These are phyloP conservation scores for Drosophila pruinosa DNA, from an alignment of 1,140 invertebrate species.

Conservation along the genomic window DNA sequence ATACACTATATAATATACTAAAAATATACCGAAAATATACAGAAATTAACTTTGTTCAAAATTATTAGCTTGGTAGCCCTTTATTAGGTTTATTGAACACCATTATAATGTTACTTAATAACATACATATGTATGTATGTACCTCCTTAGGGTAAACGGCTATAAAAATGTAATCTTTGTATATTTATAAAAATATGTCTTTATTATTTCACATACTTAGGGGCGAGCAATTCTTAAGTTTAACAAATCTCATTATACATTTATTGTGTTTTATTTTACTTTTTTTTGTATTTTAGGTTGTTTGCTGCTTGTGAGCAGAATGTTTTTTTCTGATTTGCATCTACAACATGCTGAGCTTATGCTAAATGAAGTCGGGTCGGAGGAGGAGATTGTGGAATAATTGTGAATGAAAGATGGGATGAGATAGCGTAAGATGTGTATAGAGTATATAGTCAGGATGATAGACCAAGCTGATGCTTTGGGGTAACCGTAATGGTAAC, in stretches of 20 bases:
- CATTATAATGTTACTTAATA: too few relatives aligned
- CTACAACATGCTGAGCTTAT: constrained; percentile 48
- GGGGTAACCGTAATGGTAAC: background rate
- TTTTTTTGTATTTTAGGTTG: constrained; percentile 28
- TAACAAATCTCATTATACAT: constrained; percentile 22
- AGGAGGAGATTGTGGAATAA: constrained; percentile 9
- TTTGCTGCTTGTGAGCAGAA: constrained; percentile 21
- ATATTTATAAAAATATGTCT: constrained; percentile 39
- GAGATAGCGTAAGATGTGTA: constrained; percentile 42
- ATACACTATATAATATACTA: too few relatives aligned
- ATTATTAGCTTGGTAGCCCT: too few relatives aligned
- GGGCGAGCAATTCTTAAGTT: constrained; percentile 23
- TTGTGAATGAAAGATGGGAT: constrained; percentile 10
- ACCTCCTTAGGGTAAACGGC: too few relatives aligned
- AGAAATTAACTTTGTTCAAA: too few relatives aligned
- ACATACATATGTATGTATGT: too few relatives aligned
- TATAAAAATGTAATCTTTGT: background rate
- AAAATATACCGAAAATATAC: too few relatives aligned
- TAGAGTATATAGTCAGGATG: constrained; percentile 28
- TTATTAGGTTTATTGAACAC: too few relatives aligned
- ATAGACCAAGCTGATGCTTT: constrained; percentile 3
- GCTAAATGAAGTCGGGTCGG: constrained; percentile 17
- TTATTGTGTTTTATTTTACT: constrained; percentile 13
- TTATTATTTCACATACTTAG: constrained; percentile 38
- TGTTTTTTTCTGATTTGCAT: constrained; percentile 48